These are phyloP conservation scores for Macropodus opercularis DNA, from an alignment of 2,797 vertebrate species.

Conservation along the genomic window DNA sequence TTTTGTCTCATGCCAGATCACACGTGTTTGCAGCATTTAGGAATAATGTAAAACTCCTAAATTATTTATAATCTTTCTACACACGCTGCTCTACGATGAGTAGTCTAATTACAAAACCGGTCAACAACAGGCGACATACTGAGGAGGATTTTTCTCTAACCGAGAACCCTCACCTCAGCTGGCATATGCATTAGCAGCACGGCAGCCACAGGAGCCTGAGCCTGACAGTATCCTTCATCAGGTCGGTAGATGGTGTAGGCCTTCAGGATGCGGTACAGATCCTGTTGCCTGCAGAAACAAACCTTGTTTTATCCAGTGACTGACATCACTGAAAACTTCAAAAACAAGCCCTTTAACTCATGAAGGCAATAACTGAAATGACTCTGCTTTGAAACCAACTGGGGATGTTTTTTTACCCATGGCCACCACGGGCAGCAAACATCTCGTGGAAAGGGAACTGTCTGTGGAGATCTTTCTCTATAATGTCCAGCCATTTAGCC, in stretches of 20 bases:
- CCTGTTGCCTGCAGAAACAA: constrained; percentile 85
- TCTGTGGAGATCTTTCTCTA: constrained; percentile 92
- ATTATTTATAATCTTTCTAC: background rate
- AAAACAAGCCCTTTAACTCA: background rate
- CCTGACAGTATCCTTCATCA: constrained; percentile 93
- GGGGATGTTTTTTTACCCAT: constrained; percentile 79
- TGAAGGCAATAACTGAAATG: background rate
- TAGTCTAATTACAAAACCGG: background rate
- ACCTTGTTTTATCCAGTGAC: constrained; percentile 2
- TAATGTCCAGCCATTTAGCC: constrained; percentile 93
- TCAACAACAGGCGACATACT: background rate
- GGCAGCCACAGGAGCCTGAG: constrained; percentile 91
- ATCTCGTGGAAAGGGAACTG: constrained; percentile 94
- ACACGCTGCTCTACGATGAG: background rate
- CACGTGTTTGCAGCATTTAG: background rate
- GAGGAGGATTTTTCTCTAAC: background rate
- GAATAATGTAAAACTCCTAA: too few relatives aligned
- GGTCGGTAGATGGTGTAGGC: constrained; percentile 92
- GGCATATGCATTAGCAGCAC: constrained; percentile 96
- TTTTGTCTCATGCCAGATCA: background rate
- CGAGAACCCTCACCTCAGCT: constrained; percentile 91
- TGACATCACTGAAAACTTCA: background rate
- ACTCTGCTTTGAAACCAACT: background rate
- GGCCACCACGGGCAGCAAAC: constrained; percentile 90
- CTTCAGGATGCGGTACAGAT: constrained; percentile 91